Base-by-base conservation (phyloP, 2,113 vertebrate species). In the Calyptomena viridis region DNA sequence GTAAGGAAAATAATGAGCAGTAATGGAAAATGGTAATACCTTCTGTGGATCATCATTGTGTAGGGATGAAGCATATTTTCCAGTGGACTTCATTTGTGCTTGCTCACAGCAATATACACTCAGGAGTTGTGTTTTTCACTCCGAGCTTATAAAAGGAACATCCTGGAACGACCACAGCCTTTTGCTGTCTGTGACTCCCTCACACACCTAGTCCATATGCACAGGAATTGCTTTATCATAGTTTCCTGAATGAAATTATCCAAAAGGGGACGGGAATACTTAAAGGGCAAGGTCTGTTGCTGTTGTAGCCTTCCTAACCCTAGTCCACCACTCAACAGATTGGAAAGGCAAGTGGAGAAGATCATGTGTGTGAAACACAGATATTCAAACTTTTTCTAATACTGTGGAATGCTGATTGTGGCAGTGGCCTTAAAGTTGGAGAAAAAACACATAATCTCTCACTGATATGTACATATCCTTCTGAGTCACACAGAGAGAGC, bases 381-480 rank as follows among this genome's bases (percentile, higher is more conserved):
- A 47, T 20, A 72, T 5, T 10, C 24, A 23, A 42, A 14, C 11
- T 39, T 55, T 56, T 40, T 23, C 46, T 44, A 27, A 25, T 28
- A 30, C 7, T 2, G 1, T 39, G 25, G 42, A 66, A 80, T 21
- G 8, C 9, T 25, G 12, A 14, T 12, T 31, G 46, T 67, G 37
- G 23, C 27, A 67, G 46, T 20, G 52, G 35, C 35, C 63, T 42
- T 42, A 4, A 69, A 44, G n/a, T 4, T 59, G 49, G 0, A 74
- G 60, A 53, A 81, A 69, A 71, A 33, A 23, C 47, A 27, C 24
- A 8, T 11, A 2, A 46, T 39, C 30, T 80, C n/a, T 63, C 21
- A 1, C 2, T 42, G 12, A 25, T 11, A 22, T 0, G 0, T 8
- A 5, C 14, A 28, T 8, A 20, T 5, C 19, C 46, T 64, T 37